Base-by-base conservation (phyloP, 2,888 invertebrate genomes). In the Tinea pellionella region DNA sequence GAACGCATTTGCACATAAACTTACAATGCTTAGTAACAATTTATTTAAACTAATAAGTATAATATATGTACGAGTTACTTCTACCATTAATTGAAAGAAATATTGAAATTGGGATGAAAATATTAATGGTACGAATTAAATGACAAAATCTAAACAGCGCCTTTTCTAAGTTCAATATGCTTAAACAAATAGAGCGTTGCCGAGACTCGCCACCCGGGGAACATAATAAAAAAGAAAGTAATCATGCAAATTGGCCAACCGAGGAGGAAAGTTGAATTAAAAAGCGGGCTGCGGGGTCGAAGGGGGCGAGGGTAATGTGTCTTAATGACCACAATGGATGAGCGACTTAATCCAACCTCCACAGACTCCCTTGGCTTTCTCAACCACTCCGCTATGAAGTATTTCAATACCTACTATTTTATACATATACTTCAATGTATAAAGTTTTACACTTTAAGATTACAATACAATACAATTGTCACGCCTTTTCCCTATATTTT, bases 321-420 rank as follows among this genome's bases (percentile, higher is more conserved):
- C 86, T 86, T 87, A 88, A 87, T 88, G 87, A 87, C 86, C 86
- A 73, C 85, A 80, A 80, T 79, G 83, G 85, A 83, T 85, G 80
- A 82, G 76, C 75, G 69, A 63, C 71, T 69, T 82, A 84, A 85
- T 84, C 85, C 80, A 71, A 68, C 73, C 74, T 71, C 73, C 68
- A 68, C 67, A 67, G 61, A 62, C 63, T 64, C 64, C 57, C 37
- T 37, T 13, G 15, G 47, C 47, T 47, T 42, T 47, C 47, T 47
- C 13, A 16, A 47, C n/a, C 47, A 47, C 47, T 47, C 3, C 37
- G 37, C 37, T 9, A 37, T 37, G 37, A 37, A 37, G 37, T 37
- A 37, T 37, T 37, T 37, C 37, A 12, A 37, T 9, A 12, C n/a
- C n/a, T n/a, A n/a, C n/a, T n/a, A 37, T 37, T 6, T 37, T 37